Percentiles rank a stretch among this genome's conserved stretches.
These are phyloP conservation scores for Centropus unirufus DNA, from an alignment of 2,113 vertebrate species.

Conservation along the genomic window DNA sequence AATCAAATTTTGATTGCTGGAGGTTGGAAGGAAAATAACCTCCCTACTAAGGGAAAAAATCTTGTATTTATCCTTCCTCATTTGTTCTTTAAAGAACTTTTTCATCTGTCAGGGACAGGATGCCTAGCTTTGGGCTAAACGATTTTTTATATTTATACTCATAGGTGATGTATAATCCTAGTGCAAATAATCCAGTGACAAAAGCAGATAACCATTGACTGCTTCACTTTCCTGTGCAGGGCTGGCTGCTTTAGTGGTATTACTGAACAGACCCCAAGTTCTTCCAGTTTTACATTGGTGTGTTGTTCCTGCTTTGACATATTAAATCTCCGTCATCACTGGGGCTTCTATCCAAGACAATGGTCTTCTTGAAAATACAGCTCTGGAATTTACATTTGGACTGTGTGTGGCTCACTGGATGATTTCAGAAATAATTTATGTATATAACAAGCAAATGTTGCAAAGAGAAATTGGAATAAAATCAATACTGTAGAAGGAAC, in stretches of 20 bases:
- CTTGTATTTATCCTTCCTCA: neutral
- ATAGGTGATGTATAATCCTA: neutral
- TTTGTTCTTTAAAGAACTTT: neutral
- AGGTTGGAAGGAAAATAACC: neutral
- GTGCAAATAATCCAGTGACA: neutral
- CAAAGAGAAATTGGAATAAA: slow-evolving; percentile 37
- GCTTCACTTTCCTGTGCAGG: neutral
- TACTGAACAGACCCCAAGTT: neutral
- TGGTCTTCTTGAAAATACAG: slow-evolving; percentile 13
- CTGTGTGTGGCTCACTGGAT: neutral
- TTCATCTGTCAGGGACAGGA: neutral
- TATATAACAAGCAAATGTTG: slow-evolving; percentile 4
- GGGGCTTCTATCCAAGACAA: slow-evolving; percentile 2
- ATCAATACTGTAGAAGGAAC: slow-evolving; percentile 23
- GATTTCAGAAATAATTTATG: slow-evolving; percentile 19
- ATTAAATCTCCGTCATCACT: slow-evolving; percentile 27
- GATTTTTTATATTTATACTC: neutral
- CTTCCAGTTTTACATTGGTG: neutral
- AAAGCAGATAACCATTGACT: neutral
- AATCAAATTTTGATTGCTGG: neutral
- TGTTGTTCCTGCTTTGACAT: neutral
- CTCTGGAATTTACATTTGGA: slow-evolving; percentile 11
- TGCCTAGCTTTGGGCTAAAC: neutral
- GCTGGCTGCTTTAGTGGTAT: neutral
- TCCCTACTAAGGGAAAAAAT: neutral